phyloP scores from a whole-genome alignment of 2,888 invertebrate species.

The Trichogramma dendrolimi region DNA sequence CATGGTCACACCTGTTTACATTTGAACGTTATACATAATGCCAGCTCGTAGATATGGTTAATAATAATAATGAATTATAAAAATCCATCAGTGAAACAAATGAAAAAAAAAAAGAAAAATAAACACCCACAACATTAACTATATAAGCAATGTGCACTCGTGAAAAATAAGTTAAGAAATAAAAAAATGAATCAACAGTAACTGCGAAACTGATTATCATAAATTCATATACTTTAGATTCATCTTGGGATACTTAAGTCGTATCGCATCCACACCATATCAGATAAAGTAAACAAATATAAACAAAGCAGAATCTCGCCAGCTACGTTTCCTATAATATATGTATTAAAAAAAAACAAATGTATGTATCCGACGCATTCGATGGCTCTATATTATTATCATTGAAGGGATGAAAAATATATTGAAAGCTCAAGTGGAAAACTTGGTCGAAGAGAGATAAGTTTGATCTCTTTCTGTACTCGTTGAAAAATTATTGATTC shows the following conservation, averaged over 20 bases:
- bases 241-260: slow-evolving; percentile 33
- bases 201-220: slow-evolving; percentile 36
- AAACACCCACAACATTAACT: slow-evolving; percentile 16
- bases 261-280: slow-evolving; percentile 33
- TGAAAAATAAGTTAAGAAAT: slow-evolving; percentile 31
- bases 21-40: not conserved
- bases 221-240: slow-evolving; percentile 24
- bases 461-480: slow-evolving; percentile 17
- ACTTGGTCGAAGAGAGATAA: slow-evolving; percentile 12
- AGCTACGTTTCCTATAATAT: slow-evolving; percentile 37
- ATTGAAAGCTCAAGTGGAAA: slow-evolving; percentile 10
- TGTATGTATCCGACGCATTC: slow-evolving; percentile 7
- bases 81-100: slow-evolving; percentile 20
- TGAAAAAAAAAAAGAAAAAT: slow-evolving; percentile 23
- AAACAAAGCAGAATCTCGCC: slow-evolving; percentile 36
- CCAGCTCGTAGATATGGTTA: not conserved
- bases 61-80: not conserved
- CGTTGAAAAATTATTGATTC: slow-evolving; percentile 4
- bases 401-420: slow-evolving; percentile 17
- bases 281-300: not conserved
- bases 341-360: slow-evolving; percentile 10
- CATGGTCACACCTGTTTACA: too few species aligned
- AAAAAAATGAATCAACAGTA: slow-evolving; percentile 17
- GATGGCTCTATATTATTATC: slow-evolving; percentile 12
- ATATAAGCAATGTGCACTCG: slow-evolving; percentile 29